Evolutionary conservation across 2,113 vertebrate species (phyloP).

Genomic region (Festucalex cinctus): DNA sequence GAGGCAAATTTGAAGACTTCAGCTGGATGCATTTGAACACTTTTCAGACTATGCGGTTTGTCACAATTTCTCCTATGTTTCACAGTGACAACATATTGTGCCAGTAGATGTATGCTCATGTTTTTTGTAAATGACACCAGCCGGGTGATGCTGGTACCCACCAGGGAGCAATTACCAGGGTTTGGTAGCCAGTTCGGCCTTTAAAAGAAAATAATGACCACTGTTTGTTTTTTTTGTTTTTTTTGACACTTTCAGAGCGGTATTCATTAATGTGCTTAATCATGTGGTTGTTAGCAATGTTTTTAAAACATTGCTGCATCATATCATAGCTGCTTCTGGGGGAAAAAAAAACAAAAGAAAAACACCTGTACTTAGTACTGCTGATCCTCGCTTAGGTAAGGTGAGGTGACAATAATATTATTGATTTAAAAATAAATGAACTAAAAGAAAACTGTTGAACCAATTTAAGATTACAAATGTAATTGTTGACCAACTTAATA

Average conservation of each 20-base stretch:
- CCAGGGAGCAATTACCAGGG: neutral
- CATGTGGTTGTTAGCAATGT: neutral
- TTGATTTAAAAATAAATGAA: too few species aligned
- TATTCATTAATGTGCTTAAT: neutral
- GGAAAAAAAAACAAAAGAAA: too few species aligned
- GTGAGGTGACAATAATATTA: too few species aligned
- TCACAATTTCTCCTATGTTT: constrained; percentile 8
- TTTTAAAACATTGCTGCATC: neutral
- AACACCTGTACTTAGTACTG: too few species aligned
- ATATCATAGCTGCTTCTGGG: too few species aligned
- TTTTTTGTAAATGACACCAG: constrained; percentile 23
- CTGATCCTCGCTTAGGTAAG: too few species aligned
- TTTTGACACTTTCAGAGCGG: neutral
- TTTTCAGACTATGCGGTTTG: neutral
- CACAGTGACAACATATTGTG: constrained; percentile 11
- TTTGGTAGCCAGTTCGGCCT: neutral
- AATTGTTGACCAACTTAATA: too few species aligned
- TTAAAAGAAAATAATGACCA: neutral
- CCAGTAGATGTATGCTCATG: neutral
- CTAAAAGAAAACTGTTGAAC: too few species aligned
- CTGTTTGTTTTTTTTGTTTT: neutral
- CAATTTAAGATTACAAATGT: too few species aligned
- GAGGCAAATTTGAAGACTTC: neutral
- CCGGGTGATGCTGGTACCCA: constrained; percentile 20
- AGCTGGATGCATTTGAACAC: neutral